These are phyloP conservation scores for Pristionchus japonicus DNA, from an alignment of 2,888 invertebrate species.

Conservation along the genomic window DNA sequence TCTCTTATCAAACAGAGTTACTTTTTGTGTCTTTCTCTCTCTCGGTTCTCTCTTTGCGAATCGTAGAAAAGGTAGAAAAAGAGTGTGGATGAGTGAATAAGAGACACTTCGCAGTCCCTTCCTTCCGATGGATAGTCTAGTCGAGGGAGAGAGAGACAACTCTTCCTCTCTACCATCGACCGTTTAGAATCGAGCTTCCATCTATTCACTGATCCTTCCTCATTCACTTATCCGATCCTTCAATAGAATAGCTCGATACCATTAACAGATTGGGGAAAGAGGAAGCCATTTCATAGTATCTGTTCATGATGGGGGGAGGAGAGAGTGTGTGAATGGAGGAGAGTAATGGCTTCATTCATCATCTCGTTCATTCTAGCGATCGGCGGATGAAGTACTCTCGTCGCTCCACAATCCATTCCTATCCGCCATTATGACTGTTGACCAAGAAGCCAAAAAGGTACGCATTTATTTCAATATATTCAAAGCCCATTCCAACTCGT, in stretches of 20 bases:
- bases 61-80: background rate
- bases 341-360: background rate
- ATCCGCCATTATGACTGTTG: slow-evolving; percentile 64
- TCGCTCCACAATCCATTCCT: slow-evolving; percentile 51
- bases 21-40: background rate
- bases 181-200: background rate
- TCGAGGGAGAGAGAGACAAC: too few species aligned
- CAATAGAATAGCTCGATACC: background rate
- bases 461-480: background rate
- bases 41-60: slow-evolving; percentile 2
- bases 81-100: background rate
- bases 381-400: slow-evolving; percentile 67
- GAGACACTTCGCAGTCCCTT: background rate
- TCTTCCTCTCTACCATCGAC: background rate
- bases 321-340: background rate
- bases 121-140: too few species aligned
- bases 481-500: background rate
- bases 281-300: background rate
- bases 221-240: background rate
- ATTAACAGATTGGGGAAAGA: background rate
- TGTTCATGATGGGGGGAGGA: background rate
- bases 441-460: slow-evolving; percentile 71
- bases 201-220: background rate
- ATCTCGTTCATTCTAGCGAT: slow-evolving; percentile 60
- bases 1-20: slow-evolving; percentile 25